phyloP scores from a whole-genome alignment of 2,888 invertebrate species.

The Bimastos eiseni region DNA sequence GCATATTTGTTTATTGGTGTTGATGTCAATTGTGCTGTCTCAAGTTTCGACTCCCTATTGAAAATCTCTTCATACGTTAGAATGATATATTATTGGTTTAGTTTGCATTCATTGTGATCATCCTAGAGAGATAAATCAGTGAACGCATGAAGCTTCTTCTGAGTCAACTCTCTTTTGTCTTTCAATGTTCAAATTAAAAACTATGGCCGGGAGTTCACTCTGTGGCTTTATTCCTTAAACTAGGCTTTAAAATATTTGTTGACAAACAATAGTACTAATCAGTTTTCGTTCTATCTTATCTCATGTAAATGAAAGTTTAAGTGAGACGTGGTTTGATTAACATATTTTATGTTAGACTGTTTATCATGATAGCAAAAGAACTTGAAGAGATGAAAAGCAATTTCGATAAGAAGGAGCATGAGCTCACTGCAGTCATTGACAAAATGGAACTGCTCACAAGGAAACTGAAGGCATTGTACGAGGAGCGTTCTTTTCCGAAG shows the following conservation, averaged over 20 bases:
- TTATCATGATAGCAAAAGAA: conserved; percentile 68
- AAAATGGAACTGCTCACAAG: conserved; percentile 93
- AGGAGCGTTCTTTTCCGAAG: conserved; percentile 78
- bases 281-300: background rate
- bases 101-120: background rate
- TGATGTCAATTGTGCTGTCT: background rate
- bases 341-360: background rate
- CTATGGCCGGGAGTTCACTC: background rate
- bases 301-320: background rate
- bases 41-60: background rate
- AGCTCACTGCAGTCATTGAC: conserved; percentile 91
- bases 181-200: background rate
- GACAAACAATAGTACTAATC: background rate
- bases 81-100: background rate
- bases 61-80: background rate
- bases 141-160: background rate
- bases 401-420: conserved; percentile 96
- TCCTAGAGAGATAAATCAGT: no score
- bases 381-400: conserved; percentile 91
- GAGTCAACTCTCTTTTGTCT: background rate
- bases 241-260: background rate
- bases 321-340: background rate
- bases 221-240: background rate
- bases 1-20: background rate
- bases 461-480: conserved; percentile 86